Evolutionary conservation across 2,797 vertebrate species (phyloP), one percentile per base, ranked within the genome.

Genomic region (Salmo trutta): DNA sequence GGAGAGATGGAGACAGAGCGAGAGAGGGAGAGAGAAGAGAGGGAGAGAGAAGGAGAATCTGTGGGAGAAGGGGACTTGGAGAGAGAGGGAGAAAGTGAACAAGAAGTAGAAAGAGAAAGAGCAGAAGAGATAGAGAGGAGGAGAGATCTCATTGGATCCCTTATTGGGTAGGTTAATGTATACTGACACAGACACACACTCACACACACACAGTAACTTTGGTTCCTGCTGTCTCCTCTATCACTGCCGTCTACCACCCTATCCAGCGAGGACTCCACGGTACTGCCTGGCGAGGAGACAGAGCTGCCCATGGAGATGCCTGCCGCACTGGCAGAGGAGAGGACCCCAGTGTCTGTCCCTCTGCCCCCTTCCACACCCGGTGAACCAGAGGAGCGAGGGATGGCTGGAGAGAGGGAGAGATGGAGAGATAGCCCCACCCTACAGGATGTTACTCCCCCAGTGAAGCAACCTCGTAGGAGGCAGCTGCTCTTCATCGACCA

Each of bases 401-500:
- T 52, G 17, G 14, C 12, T 5, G 8, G 17, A 36, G 52, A 85
- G 72, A 16, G 10, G 77, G 73, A 66, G 72, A 74, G 47, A 65
- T 29, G 64, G 19, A 27, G 36, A 27, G 17, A 33, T 29, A 16
- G n/a, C 21, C 62, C 12, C 10, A n/a, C 21, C 41, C 41, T 16
- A 4, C 41, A 21, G 33, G 68, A 2, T 14, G 36, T 24, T 24
- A 24, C 69, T 68, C 53, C 65, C 14, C 15, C 41, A 15, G 70
- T 29, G 82, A 89, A 84, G 80, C 8, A 8, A 64, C 59, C 59
- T 64, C 59, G 59, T 21, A 89, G 76, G 79, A 91, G 91, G 81
- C 93, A 94, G 87, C 90, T 94, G 73, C 47, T 89, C 77, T 94
- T 95, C 84, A 85, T 91, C 0, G 94, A 95, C 75, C 65, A 85